A percentile compares a stretch with the other conserved stretches of the same genome.
Conservation (phyloP, 2,888 invertebrate genomes). For the Tortrix viridana region DNA sequence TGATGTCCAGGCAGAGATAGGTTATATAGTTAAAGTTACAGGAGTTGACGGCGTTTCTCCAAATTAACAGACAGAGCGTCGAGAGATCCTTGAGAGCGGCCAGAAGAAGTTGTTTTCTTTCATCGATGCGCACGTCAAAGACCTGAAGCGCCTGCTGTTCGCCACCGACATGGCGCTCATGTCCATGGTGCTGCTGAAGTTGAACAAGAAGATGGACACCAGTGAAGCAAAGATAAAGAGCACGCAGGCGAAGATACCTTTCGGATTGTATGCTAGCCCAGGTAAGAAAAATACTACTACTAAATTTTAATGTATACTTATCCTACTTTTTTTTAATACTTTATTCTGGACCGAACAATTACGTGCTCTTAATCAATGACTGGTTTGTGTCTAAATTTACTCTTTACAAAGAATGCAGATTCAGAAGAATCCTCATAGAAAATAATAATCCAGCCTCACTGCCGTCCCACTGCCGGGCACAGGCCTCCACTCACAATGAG, state of each 20-base stretch:
- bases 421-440: no score
- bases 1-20: no score
- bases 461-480: no score
- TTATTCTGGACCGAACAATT: no score
- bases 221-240: conserved; percentile 74
- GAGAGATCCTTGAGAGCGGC: conserved; percentile 61
- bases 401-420: no score
- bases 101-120: conserved; percentile 65
- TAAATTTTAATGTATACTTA: no score
- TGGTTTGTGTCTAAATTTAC: no score
- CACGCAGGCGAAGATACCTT: conserved; percentile 77
- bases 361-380: no score
- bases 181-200: conserved; percentile 75
- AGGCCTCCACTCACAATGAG: no score
- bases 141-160: conserved; percentile 71
- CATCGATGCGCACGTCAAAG: conserved; percentile 70
- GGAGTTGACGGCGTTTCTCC: conserved; percentile 1
- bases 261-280: conserved; percentile 75
- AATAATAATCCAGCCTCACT: no score
- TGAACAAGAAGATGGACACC: conserved; percentile 79
- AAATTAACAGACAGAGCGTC: conserved; percentile 61
- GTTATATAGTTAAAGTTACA: no score
- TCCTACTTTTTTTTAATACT: no score
- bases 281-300: conserved; percentile 49
- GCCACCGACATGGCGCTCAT: conserved; percentile 75